A percentile compares a stretch with the other conserved stretches of the same genome.
phyloP scores from a whole-genome alignment of 1,140 invertebrate genomes.

The Zaprionus vittiger region DNA sequence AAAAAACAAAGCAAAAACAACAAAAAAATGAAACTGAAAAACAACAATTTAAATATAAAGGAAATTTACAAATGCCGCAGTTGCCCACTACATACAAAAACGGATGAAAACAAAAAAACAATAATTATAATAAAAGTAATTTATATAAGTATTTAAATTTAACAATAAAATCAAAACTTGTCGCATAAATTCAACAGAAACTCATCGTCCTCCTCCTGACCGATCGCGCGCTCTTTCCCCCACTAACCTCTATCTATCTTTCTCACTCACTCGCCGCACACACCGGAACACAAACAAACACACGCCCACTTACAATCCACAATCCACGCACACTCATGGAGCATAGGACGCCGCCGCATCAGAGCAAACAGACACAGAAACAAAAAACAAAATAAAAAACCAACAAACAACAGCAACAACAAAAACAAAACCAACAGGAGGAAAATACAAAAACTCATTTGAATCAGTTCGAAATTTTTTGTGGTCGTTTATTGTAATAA shows the following conservation, averaged over 20 bases:
- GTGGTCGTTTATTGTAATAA: constrained; percentile 81
- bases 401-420: constrained; percentile 38
- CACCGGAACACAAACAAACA: constrained; percentile 13
- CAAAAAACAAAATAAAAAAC: constrained; percentile 44
- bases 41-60: constrained; percentile 76
- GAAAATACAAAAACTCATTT: constrained; percentile 67
- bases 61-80: constrained; percentile 82
- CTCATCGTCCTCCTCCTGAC: constrained; percentile 32
- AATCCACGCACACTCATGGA: constrained; percentile 39
- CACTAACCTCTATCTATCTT: constrained; percentile 27
- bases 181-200: constrained; percentile 60
- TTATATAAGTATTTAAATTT: constrained; percentile 82
- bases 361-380: constrained; percentile 36
- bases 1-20: constrained; percentile 25
- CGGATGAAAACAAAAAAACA: constrained; percentile 63
- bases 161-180: constrained; percentile 81
- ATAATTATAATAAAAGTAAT: constrained; percentile 81
- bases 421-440: constrained; percentile 48
- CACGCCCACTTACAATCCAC: constrained; percentile 24
- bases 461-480: constrained; percentile 74
- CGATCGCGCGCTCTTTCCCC: constrained; percentile 35
- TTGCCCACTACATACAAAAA: constrained; percentile 80
- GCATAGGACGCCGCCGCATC: constrained; percentile 19
- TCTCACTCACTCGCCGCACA: constrained; percentile 34
- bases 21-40: constrained; percentile 24